Percentiles rank a stretch among this genome's conserved stretches.
These are phyloP conservation scores for Varanus komodoensis DNA, from an alignment of 2,113 vertebrate genomes.

Conservation along the genomic window DNA sequence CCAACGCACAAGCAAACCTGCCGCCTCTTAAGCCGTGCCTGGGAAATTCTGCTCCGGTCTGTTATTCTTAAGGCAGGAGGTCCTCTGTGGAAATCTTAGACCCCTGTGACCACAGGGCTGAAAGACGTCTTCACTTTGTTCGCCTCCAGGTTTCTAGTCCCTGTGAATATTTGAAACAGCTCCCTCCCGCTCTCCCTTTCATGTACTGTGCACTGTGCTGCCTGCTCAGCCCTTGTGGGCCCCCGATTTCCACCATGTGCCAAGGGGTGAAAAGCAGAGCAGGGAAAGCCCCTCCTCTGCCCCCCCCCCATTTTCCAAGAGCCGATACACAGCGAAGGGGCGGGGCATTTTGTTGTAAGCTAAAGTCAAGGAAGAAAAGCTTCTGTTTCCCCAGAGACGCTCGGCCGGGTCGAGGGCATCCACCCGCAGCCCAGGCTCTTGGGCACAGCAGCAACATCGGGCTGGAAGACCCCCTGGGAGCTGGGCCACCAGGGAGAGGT, in stretches of 20 bases:
- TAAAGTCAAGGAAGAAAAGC: neutral
- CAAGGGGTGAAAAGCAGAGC: neutral
- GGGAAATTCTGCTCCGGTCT: neutral
- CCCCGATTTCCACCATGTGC: neutral
- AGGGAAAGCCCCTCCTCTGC: neutral
- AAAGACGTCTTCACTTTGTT: neutral
- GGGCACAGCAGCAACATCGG: neutral
- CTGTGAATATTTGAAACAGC: neutral
- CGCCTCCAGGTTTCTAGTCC: neutral
- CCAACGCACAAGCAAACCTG: no score
- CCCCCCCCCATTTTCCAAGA: neutral
- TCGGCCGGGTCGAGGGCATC: slow-evolving; percentile 1
- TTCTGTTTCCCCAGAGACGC: slow-evolving; percentile 24
- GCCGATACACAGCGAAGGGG: neutral
- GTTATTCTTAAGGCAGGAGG: neutral
- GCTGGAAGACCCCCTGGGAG: neutral
- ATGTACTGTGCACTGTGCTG: neutral
- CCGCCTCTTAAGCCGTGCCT: no score
- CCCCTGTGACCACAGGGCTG: neutral
- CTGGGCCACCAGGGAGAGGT: neutral
- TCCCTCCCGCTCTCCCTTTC: no score
- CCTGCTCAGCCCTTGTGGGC: neutral
- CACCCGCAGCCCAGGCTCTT: neutral
- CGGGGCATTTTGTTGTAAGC: slow-evolving; percentile 20
- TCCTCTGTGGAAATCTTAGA: neutral